A percentile compares a stretch with the other conserved stretches of the same genome.
Conservation (phyloP, 2,888 invertebrate species). For the Brachypterus glaber region DNA sequence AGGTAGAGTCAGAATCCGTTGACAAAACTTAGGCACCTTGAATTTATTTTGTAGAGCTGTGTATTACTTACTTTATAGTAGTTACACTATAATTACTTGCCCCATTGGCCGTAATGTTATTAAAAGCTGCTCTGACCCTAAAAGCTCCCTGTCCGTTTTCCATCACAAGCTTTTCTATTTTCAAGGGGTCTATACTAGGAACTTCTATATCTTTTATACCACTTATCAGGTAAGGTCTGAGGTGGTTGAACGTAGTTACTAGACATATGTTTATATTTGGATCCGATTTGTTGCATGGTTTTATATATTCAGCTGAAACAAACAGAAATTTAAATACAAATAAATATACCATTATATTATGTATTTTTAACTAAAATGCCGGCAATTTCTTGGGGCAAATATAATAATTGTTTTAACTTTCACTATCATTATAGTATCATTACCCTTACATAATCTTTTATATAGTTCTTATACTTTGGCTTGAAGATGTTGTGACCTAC, state of each 20-base stretch:
- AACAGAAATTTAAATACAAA: too few relatives aligned
- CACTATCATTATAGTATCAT: too few relatives aligned
- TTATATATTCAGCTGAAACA: slow-evolving; percentile 61
- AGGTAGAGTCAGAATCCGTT: too few relatives aligned
- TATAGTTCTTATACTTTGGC: too few relatives aligned
- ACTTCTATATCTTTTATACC: slow-evolving; percentile 64
- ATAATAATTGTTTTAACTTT: too few relatives aligned
- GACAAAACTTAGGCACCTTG: too few relatives aligned
- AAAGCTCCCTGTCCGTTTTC: slow-evolving; percentile 71
- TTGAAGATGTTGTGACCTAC: too few relatives aligned
- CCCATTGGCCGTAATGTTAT: slow-evolving; percentile 65
- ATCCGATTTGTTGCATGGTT: slow-evolving; percentile 59
- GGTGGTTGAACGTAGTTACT: slow-evolving; percentile 60
- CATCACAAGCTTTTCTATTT: slow-evolving; percentile 62
- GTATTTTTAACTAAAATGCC: too few relatives aligned
- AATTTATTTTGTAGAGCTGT: too few relatives aligned
- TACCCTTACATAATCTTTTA: too few relatives aligned
- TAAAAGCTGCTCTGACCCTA: slow-evolving; percentile 61
- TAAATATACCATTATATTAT: too few relatives aligned
- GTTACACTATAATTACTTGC: slow-evolving; percentile 64
- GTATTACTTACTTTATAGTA: slow-evolving; percentile 54
- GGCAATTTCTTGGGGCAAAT: too few relatives aligned
- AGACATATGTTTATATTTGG: slow-evolving; percentile 58
- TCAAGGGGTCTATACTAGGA: slow-evolving; percentile 65
- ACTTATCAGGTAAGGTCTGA: slow-evolving; percentile 57